Percentiles rank a stretch among this genome's conserved stretches.
These are phyloP conservation scores for Trematomus loennbergii DNA, from an alignment of 2,113 vertebrate species.

Conservation along the genomic window DNA sequence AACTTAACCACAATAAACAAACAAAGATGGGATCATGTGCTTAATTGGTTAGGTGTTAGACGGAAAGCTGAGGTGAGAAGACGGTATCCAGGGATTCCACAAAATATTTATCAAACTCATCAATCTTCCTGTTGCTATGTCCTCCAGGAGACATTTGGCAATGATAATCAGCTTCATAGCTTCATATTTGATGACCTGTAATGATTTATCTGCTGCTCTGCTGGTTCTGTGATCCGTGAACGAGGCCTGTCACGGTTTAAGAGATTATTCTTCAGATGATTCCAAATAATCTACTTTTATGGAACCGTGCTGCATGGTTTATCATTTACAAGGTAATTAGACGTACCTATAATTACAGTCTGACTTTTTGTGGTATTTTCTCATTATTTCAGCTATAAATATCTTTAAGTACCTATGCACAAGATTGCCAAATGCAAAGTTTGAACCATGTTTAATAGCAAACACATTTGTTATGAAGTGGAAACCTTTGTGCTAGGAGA, in stretches of 20 bases:
- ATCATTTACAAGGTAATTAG: background rate
- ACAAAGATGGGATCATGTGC: conserved; percentile 1
- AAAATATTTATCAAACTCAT: conserved; percentile 76
- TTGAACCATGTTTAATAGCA: background rate
- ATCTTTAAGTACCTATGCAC: background rate
- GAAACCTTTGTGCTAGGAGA: background rate
- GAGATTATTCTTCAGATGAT: conserved; percentile 4
- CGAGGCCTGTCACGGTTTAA: background rate
- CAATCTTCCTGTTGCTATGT: conserved; percentile 68
- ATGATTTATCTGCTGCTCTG: conserved; percentile 60
- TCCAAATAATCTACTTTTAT: conserved; percentile 4
- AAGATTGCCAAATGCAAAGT: background rate
- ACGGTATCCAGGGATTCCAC: conserved; percentile 66
- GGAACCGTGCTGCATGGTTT: conserved; percentile 8
- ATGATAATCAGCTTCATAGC: conserved; percentile 31
- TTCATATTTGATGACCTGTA: conserved; percentile 38
- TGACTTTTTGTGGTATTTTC: background rate
- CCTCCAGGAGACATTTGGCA: conserved; percentile 53
- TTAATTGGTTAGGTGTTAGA: conserved; percentile 47
- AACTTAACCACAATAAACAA: conserved; percentile 23
- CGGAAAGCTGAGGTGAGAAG: conserved; percentile 16
- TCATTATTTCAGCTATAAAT: conserved; percentile 32
- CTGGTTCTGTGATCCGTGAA: conserved; percentile 29
- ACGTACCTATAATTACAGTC: conserved; percentile 13
- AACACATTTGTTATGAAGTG: background rate